A percentile compares a stretch with the other conserved stretches of the same genome.
Conservation (phyloP, 2,888 invertebrate species). For the Aspidiotus rigidus region DNA sequence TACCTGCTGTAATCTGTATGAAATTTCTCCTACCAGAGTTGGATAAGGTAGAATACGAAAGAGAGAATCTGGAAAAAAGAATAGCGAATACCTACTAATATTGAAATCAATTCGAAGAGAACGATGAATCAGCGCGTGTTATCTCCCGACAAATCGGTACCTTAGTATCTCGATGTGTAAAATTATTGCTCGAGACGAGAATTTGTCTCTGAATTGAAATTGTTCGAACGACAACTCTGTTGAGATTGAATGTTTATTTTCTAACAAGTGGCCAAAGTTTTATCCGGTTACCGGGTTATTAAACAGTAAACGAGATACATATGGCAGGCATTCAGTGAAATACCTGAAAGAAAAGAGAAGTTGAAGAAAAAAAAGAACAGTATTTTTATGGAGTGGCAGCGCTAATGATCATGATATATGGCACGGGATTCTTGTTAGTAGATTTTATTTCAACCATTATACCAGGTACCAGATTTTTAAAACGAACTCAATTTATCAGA, state of each 20-base stretch:
- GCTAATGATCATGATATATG: constrained; percentile 33
- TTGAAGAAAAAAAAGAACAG: constrained; percentile 27
- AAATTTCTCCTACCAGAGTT: too few relatives aligned
- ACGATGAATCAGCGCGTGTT: too few relatives aligned
- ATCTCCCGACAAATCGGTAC: too few relatives aligned
- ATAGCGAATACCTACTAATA: too few relatives aligned
- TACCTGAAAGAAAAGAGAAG: too few relatives aligned
- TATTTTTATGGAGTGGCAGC: constrained; percentile 32
- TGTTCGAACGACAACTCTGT: not conserved
- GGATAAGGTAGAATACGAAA: too few relatives aligned
- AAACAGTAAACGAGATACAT: constrained; percentile 15
- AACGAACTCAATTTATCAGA: constrained; percentile 33
- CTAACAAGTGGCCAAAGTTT: constrained; percentile 26
- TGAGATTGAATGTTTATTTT: constrained; percentile 9
- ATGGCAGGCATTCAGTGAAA: constrained; percentile 24
- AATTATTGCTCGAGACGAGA: not conserved
- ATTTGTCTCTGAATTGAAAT: not conserved
- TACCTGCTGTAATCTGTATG: too few relatives aligned
- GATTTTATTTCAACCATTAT: constrained; percentile 32
- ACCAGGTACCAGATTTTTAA: constrained; percentile 30
- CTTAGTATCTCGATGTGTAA: not conserved
- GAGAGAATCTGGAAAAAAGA: too few relatives aligned
- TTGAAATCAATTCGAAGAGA: too few relatives aligned
- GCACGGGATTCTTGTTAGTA: constrained; percentile 32
- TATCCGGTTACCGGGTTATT: constrained; percentile 20